Base-by-base conservation (phyloP, 2,113 vertebrate species). In the Gallinago paraguaiae region DNA sequence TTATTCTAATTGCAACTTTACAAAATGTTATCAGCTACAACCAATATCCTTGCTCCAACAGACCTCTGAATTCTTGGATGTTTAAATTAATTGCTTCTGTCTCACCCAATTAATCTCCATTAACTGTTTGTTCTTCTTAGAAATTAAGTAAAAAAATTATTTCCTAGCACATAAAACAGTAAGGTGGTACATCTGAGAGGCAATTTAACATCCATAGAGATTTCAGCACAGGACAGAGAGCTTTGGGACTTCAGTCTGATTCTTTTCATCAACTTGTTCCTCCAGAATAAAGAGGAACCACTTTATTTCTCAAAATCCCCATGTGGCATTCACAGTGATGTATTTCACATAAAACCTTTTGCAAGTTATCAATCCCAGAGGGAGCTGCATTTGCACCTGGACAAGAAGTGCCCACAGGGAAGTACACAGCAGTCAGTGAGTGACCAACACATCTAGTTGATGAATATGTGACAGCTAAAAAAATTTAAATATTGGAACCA, bases 31-130 rank as follows among this genome's bases (percentile, higher is more conserved):
- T 54, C 54, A 51, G n/a, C 50, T 85, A 61, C 46, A 90, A 22
- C 25, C 24, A 67, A 54, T 9, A 59, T 80, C n/a, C 24, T 74
- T 92, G 22, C 33, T 93, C 17, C 43, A 82, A 69, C 13, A 92
- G 61, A 61, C n/a, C 46, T 78, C 51, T 82, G 43, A 90, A 86
- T 87, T 90, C 43, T 82, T 89, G 51, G 20, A 60, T 51, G 25
- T 82, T 95, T 93, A 65, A 82, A 57, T 82, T 61, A 80, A 93
- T 88, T 95, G 41, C 41, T 69, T 89, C 39, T 85, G 37, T 67
- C 75, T 91, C 37, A 80, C 67, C 27, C 59, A 80, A 48, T 60
- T 94, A 88, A 77, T 90, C 50, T 76, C 71, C 59, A 83, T 86
- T 87, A 82, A 37, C 57, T 90, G 69, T 70, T 79, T 82, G 45